Percentiles rank a stretch among this genome's conserved stretches.
Conservation (phyloP, 2,888 invertebrate genomes). For the Callyntrura guangdongensis region DNA sequence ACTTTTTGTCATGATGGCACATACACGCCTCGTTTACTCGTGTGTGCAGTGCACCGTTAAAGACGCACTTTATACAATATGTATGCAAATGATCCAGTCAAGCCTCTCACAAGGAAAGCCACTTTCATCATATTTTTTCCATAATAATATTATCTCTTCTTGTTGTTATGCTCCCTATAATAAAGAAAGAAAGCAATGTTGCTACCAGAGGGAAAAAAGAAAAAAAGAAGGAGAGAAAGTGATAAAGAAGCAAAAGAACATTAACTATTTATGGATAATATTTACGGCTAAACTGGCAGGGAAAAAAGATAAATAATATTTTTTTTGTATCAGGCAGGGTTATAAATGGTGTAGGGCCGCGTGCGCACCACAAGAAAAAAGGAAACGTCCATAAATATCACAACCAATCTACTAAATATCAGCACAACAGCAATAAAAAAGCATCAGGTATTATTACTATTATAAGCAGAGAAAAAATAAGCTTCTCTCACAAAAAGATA, state of each 20-base stretch:
- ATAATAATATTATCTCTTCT: slow-evolving; percentile 34
- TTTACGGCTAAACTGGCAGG: slow-evolving; percentile 60
- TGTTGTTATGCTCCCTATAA: slow-evolving; percentile 32
- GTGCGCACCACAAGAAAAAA: slow-evolving; percentile 17
- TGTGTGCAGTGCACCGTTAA: too few species aligned
- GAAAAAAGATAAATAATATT: slow-evolving; percentile 56
- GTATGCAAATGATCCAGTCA: slow-evolving; percentile 63
- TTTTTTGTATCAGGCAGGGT: too few species aligned
- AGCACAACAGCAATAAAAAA: slow-evolving; percentile 44
- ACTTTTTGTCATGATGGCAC: neutral
- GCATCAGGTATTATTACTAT: slow-evolving; percentile 40
- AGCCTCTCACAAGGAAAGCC: too few species aligned
- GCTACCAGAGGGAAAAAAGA: too few species aligned
- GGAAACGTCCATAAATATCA: slow-evolving; percentile 41
- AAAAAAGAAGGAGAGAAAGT: slow-evolving; percentile 14
- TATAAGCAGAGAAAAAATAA: too few species aligned
- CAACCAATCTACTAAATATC: slow-evolving; percentile 45
- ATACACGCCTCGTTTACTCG: slow-evolving; percentile 39
- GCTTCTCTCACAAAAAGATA: too few species aligned
- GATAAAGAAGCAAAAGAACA: slow-evolving; percentile 45
- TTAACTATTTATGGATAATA: slow-evolving; percentile 68
- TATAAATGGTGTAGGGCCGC: neutral
- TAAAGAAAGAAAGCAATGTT: slow-evolving; percentile 34
- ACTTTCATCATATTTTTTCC: slow-evolving; percentile 56
- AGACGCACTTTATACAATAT: slow-evolving; percentile 56